Conservation (phyloP, 2,113 vertebrate species). For the Scalopus aquaticus region DNA sequence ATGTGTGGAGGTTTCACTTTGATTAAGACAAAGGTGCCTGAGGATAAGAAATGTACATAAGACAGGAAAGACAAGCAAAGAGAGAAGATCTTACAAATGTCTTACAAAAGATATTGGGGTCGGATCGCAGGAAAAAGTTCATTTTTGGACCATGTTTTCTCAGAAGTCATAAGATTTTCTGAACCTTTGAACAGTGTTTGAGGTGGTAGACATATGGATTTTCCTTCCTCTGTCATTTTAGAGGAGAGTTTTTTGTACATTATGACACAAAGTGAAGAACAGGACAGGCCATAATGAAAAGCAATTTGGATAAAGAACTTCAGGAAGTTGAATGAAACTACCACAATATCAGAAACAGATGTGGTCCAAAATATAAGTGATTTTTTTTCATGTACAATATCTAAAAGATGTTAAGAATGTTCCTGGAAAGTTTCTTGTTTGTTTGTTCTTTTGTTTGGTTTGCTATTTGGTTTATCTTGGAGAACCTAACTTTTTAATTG, state of each 20-base stretch:
- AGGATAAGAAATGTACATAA: neutral
- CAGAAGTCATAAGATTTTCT: neutral
- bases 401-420: neutral
- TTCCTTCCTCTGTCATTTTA: constrained; percentile 12
- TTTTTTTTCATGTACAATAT: constrained; percentile 5
- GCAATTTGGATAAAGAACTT: neutral
- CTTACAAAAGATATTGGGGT: neutral
- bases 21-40: neutral
- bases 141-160: neutral
- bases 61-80: neutral
- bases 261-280: neutral
- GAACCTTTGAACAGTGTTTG: neutral
- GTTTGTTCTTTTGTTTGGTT: neutral
- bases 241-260: neutral
- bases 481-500: neutral
- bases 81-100: neutral
- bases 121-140: neutral
- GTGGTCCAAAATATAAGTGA: neutral
- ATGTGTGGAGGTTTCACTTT: neutral
- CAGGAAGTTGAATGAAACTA: neutral
- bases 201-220: neutral
- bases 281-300: neutral
- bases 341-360: constrained; percentile 26
- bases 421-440: neutral
- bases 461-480: neutral